Conservation (phyloP, 2,113 vertebrate species). For the Nothocercus nigrocapillus region DNA sequence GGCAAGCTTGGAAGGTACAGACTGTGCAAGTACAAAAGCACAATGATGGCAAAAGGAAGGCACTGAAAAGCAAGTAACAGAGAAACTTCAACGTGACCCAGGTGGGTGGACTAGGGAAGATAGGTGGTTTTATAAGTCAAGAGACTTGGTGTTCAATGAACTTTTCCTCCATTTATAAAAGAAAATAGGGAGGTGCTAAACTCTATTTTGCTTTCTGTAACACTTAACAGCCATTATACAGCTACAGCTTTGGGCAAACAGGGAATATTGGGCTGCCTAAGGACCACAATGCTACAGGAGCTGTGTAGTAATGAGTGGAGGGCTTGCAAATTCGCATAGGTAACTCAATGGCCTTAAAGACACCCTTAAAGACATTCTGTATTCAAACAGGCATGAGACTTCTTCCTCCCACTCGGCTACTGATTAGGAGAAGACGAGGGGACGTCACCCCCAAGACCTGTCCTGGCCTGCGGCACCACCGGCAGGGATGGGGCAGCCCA, state of each 20-base stretch:
- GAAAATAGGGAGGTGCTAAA: background rate
- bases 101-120: background rate
- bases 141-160: background rate
- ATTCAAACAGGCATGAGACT: background rate
- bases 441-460: background rate
- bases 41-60: background rate
- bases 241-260: background rate
- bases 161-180: background rate
- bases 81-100: background rate
- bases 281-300: accelerated
- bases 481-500: background rate
- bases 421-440: background rate
- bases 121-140: background rate
- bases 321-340: background rate
- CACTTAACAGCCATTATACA: background rate
- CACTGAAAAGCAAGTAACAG: background rate
- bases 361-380: background rate
- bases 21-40: background rate
- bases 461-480: background rate
- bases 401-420: background rate
- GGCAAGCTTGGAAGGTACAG: background rate
- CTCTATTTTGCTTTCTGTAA: background rate
- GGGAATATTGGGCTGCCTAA: background rate
- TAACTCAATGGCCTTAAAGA: background rate
- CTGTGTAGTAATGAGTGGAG: background rate